phyloP scores from a whole-genome alignment of 1,140 invertebrate genomes.

The Nephila pilipes region DNA sequence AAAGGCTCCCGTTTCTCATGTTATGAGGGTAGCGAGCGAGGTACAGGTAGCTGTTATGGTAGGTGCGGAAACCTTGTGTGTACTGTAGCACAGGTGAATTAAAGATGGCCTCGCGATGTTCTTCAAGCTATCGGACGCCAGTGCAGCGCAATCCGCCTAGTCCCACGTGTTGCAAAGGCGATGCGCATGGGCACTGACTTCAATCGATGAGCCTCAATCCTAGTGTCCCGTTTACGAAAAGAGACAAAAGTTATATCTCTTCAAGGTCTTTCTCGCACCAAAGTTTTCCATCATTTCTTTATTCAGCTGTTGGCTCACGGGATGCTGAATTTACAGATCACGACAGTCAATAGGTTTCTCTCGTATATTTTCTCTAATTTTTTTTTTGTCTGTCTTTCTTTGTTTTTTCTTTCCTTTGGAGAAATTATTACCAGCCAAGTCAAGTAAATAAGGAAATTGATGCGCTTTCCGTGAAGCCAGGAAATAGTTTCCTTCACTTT shows the following conservation, averaged over 20 bases:
- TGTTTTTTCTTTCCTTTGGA: not conserved
- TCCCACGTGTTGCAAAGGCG: conserved; percentile 73
- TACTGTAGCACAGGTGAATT: conserved; percentile 72
- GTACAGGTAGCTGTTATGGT: conserved; percentile 70
- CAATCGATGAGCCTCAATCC: conserved; percentile 58
- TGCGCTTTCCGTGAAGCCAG: not conserved
- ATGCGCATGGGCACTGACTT: not conserved
- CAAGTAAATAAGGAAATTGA: not conserved
- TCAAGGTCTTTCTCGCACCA: conserved; percentile 62
- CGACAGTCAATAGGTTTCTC: not conserved
- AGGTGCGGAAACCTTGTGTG: conserved; percentile 61
- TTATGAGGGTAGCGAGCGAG: not conserved
- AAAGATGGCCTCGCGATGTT: conserved; percentile 72
- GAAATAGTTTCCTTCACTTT: not conserved
- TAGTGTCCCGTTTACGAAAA: conserved; percentile 70
- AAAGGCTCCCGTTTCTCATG: conserved; percentile 1
- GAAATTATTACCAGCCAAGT: not conserved
- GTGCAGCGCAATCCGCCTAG: conserved; percentile 12
- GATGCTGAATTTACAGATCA: not conserved
- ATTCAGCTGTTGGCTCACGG: conserved; percentile 5
- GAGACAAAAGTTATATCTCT: conserved; percentile 66
- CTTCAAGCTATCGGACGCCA: conserved; percentile 29
- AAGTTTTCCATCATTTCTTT: conserved; percentile 65
- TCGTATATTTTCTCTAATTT: not conserved
- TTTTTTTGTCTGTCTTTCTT: not conserved